These are phyloP conservation scores for Tetraodon nigroviridis DNA, from an alignment of 2,113 vertebrate genomes.

Conservation along the genomic window DNA sequence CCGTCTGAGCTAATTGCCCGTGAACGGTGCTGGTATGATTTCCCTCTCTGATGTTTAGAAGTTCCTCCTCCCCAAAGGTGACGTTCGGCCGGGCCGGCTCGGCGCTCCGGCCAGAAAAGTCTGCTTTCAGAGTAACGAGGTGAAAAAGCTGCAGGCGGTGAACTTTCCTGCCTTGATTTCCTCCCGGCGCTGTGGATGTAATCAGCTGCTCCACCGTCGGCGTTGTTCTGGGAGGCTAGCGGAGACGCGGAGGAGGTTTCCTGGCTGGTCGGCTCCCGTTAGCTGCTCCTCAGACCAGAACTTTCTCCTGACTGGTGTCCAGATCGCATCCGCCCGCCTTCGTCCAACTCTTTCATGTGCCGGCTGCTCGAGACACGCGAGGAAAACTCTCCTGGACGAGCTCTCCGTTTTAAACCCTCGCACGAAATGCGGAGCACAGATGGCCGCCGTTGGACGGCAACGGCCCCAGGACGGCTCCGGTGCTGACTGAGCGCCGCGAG, in stretches of 20 bases:
- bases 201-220: conserved; percentile 62
- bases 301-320: conserved; percentile 58
- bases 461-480: conserved; percentile 29
- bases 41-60: conserved; percentile 49
- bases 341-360: conserved; percentile 54
- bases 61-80: conserved; percentile 54
- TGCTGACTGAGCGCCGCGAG: conserved; percentile 26
- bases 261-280: conserved; percentile 63
- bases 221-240: conserved; percentile 43
- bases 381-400: conserved; percentile 53
- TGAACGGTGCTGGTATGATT: conserved; percentile 51
- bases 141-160: conserved; percentile 54
- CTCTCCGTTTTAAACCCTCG: conserved; percentile 52
- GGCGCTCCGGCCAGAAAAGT: conserved; percentile 53
- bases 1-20: conserved; percentile 45
- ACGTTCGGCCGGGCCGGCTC: conserved; percentile 51
- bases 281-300: conserved; percentile 64
- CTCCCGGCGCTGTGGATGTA: conserved; percentile 68
- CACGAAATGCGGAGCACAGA: conserved; percentile 64
- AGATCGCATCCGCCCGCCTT: conserved; percentile 54
- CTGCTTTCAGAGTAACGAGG: conserved; percentile 61
- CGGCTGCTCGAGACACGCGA: conserved; percentile 35
- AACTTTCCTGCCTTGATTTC: conserved; percentile 75
- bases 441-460: conserved; percentile 50
- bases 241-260: conserved; percentile 47